Conservation (phyloP, 2,888 invertebrate species). For the Agrypnus murinus region DNA sequence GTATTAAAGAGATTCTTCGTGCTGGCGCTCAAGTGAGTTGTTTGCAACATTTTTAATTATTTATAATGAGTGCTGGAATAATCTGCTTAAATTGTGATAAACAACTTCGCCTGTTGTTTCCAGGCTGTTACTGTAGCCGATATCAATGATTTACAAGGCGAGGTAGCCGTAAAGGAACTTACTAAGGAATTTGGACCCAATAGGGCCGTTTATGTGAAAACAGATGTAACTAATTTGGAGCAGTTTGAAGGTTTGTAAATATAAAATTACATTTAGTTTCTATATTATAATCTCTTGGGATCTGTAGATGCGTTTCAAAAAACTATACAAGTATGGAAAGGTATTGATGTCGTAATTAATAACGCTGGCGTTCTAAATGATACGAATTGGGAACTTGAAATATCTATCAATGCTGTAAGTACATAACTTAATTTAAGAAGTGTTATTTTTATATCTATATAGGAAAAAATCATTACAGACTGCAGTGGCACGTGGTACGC, state of each 20-base stretch:
- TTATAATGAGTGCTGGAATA: background rate
- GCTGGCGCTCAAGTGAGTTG: slow-evolving; percentile 71
- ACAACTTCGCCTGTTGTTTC: slow-evolving; percentile 38
- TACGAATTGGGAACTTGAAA: slow-evolving; percentile 40
- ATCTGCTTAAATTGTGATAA: background rate
- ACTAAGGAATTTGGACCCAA: slow-evolving; percentile 80
- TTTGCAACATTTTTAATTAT: background rate
- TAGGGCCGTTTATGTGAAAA: slow-evolving; percentile 80
- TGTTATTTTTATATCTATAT: too few relatives aligned
- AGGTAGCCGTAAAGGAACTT: slow-evolving; percentile 77
- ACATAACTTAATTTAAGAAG: too few relatives aligned
- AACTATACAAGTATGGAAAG: slow-evolving; percentile 15
- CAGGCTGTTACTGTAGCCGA: slow-evolving; percentile 81
- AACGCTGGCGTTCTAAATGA: slow-evolving; percentile 64
- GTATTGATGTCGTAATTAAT: slow-evolving; percentile 70
- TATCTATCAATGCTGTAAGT: slow-evolving; percentile 52
- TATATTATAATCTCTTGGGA: background rate
- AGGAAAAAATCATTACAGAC: too few relatives aligned
- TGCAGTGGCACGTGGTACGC: background rate
- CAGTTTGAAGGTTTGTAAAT: slow-evolving; percentile 78
- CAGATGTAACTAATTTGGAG: slow-evolving; percentile 83
- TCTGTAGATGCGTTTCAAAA: slow-evolving; percentile 15
- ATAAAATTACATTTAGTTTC: background rate
- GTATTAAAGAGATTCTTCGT: slow-evolving; percentile 79
- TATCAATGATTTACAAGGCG: slow-evolving; percentile 78